Evolutionary conservation across 2,113 vertebrate genomes (phyloP), one percentile per base, ranked within the genome.

Genomic region (Carettochelys insculpta): DNA sequence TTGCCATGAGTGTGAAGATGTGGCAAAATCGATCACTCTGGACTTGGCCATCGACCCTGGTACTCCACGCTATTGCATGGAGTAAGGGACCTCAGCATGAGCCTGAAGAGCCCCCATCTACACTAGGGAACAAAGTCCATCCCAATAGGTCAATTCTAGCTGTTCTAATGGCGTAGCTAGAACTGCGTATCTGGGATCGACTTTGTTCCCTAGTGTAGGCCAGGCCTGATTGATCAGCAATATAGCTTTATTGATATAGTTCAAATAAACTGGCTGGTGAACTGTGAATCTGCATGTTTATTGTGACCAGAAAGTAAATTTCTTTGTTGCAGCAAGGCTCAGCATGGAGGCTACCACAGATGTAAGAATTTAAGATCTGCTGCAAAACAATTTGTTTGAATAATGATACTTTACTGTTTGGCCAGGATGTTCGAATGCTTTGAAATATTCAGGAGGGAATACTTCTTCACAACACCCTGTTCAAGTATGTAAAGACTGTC

Each of bases 301-400:
- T 82, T 90, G 22, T 83, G 71, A 86, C 43, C 71, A 34, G 81
- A 94, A 93, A 85, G 45, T 48, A 38, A 83, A 94, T 94, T 68
- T 83, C 45, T 43, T 83, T 91, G 71, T 76, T 77, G 58, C 38
- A 76, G 48, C 19, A 90, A 95, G 83, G 77, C 38, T 90, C 86
- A 84, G 56, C 61, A 80, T 31, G 53, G 81, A 92, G 76, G 92
- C 22, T 20, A 61, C 45, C 31, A 27, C 82, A 96, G 75, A 68
- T 45, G 22, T 34, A 43, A 29, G 68, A 51, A 81, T 53, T 61
- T 71, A 76, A 78, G 51, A 79, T 51, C 38, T 47, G 48, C 27
- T 58, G 95, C 92, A 90, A 88, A 94, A 86, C 4, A 75, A 22
- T 93, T 93, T 89, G 27, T 83, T 54, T 92, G 80, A 92, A 87